Evolutionary conservation across 2,113 vertebrate species (phyloP), one percentile per base, ranked within the genome.

Genomic region (Poeciliopsis retropinna): DNA sequence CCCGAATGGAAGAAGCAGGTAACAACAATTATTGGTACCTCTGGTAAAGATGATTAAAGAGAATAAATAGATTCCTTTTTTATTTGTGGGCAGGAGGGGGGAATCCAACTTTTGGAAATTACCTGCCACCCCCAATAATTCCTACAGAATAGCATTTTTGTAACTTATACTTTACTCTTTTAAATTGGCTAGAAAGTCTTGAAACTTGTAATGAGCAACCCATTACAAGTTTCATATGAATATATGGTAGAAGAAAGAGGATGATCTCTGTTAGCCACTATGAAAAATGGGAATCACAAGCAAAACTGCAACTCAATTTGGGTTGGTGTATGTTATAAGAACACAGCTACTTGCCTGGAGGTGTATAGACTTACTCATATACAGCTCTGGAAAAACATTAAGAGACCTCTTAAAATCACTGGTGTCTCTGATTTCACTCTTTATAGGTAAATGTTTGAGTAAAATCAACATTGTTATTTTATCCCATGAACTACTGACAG

Each of bases 1-100:
- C 96, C 97, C 0, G 98, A 99, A 83, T 98, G 97, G 97, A 98
- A 96, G 88, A 96, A 96, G 85, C 98, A 99, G 96, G 98, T 99
- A 86, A 22, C 22, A 19, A 8, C 5, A 54, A 54, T 51, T 51
- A 51, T 19, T 19, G 47, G 5, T 22, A 51, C 14, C 6, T 1
- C 19, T 51, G 47, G 47, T 51, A 54, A 22, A 25, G 22, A n/a
- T 57, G 22, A 10, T 57, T 47, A 47, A 13, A 44, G 13, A 13
- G 44, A 19, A 47, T 44, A 47, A 47, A 47, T 7, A 47, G 44
- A 17, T 47, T 41, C 39, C 15, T 41, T 41, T 25, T 54, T 54
- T 51, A 22, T 25, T 54, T 19, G 7, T 19, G 19, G 47, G 7
- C 6, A 22, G 34, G 19, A 25, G 0, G 17, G 5, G 17, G 22